Percentiles rank a stretch among this genome's conserved stretches.
Evolutionary conservation across 2,797 vertebrate species (phyloP).

Genomic region (Rhinogobio ventralis): DNA sequence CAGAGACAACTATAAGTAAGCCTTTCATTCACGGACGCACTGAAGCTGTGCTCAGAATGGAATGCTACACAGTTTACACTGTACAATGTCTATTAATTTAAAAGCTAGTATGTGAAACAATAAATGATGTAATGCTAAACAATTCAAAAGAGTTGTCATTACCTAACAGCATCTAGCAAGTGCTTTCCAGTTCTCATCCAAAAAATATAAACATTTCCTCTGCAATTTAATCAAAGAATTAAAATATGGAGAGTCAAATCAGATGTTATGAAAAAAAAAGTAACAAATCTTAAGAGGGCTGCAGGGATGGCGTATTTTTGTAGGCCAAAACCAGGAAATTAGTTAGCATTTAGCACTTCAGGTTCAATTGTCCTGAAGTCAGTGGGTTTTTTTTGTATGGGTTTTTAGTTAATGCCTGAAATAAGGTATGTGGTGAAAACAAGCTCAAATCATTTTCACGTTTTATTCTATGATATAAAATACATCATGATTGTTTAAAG

Average conservation of each 20-base stretch:
- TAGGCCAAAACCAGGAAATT: background rate
- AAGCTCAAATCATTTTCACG: background rate
- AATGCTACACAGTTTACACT: background rate
- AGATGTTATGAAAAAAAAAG: background rate
- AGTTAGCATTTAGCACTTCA: background rate
- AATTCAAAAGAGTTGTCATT: background rate
- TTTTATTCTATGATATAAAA: background rate
- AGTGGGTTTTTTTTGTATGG: background rate
- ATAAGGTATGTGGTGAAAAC: background rate
- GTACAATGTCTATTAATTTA: background rate
- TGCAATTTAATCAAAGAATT: background rate
- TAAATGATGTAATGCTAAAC: background rate
- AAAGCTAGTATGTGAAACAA: background rate
- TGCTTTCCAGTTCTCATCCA: background rate
- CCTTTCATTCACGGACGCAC: background rate
- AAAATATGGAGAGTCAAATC: background rate
- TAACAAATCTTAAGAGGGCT: background rate
- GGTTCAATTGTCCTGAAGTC: background rate
- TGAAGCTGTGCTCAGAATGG: background rate
- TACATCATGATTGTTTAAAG: no score
- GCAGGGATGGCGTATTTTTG: background rate
- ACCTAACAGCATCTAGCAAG: background rate
- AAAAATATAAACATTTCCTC: background rate
- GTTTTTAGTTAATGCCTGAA: background rate
- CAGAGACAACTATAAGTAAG: background rate